phyloP scores from a whole-genome alignment of 2,888 invertebrate species.

The Erebia ligea region DNA sequence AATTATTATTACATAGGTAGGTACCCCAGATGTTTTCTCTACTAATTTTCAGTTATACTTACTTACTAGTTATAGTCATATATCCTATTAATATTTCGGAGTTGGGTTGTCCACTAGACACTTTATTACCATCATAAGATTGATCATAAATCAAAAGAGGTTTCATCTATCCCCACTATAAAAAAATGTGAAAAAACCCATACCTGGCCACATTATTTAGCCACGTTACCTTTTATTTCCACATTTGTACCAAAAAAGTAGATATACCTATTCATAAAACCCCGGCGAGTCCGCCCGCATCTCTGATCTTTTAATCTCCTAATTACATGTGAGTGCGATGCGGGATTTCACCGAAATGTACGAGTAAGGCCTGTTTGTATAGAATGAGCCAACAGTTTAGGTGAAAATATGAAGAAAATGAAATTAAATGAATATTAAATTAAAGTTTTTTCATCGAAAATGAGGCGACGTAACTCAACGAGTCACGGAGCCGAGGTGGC shows the following conservation, averaged over 20 bases:
- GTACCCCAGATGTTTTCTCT: too few relatives aligned
- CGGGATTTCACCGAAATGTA: conserved; percentile 25
- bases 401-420: not conserved
- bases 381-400: not conserved
- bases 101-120: too few relatives aligned
- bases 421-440: too few relatives aligned
- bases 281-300: conserved; percentile 23
- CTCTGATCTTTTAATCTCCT: conserved; percentile 29
- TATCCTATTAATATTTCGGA: too few relatives aligned
- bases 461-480: too few relatives aligned
- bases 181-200: too few relatives aligned
- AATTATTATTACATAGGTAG: too few relatives aligned
- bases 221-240: conserved; percentile 17
- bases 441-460: too few relatives aligned
- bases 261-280: conserved; percentile 15
- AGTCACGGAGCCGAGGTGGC: too few relatives aligned
- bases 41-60: too few relatives aligned
- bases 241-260: conserved; percentile 18
- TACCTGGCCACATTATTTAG: not conserved
- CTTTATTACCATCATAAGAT: not conserved
- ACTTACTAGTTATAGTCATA: too few relatives aligned
- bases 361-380: not conserved
- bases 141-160: not conserved
- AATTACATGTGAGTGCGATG: conserved; percentile 29
- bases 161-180: not conserved